These are phyloP conservation scores for Cyclargus thomasi DNA, from an alignment of 1,140 invertebrate genomes.

Conservation along the genomic window DNA sequence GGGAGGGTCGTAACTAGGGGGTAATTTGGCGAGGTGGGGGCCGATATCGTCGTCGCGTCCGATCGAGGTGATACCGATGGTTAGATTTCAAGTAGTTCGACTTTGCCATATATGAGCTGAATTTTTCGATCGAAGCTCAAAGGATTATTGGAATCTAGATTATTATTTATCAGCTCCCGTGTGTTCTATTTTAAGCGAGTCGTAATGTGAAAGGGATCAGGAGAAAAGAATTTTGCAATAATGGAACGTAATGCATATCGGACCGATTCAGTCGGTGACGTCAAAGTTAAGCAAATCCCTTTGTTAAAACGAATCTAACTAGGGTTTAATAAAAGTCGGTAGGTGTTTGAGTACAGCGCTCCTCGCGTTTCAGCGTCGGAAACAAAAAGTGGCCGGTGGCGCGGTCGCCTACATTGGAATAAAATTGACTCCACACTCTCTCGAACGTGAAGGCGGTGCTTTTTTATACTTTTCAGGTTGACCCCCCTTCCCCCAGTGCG, in stretches of 20 bases:
- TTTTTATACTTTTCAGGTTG: conserved; percentile 60
- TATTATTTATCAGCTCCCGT: background rate
- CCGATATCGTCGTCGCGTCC: conserved; percentile 69
- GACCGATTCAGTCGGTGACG: background rate
- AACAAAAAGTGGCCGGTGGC: conserved; percentile 71
- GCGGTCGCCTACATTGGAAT: conserved; percentile 73
- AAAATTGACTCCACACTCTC: conserved; percentile 74
- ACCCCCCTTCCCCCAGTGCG: conserved; percentile 51
- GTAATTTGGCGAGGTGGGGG: conserved; percentile 70
- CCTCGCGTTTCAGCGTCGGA: conserved; percentile 68
- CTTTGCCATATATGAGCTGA: conserved; percentile 20
- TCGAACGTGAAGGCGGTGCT: conserved; percentile 68
- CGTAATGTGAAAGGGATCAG: background rate
- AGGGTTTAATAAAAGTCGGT: conserved; percentile 69
- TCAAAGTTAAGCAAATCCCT: conserved; percentile 40
- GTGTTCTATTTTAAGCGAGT: background rate
- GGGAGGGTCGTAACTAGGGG: conserved; percentile 67
- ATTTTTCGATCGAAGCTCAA: background rate
- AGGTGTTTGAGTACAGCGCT: conserved; percentile 70
- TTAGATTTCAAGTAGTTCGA: conserved; percentile 59
- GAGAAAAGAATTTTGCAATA: conserved; percentile 23
- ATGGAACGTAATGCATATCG: conserved; percentile 18
- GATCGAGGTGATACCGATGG: conserved; percentile 69
- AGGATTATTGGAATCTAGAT: background rate
- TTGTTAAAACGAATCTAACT: conserved; percentile 41